A percentile compares a stretch with the other conserved stretches of the same genome.
Conservation (phyloP, 2,888 invertebrate genomes). For the Pterostichus niger region DNA sequence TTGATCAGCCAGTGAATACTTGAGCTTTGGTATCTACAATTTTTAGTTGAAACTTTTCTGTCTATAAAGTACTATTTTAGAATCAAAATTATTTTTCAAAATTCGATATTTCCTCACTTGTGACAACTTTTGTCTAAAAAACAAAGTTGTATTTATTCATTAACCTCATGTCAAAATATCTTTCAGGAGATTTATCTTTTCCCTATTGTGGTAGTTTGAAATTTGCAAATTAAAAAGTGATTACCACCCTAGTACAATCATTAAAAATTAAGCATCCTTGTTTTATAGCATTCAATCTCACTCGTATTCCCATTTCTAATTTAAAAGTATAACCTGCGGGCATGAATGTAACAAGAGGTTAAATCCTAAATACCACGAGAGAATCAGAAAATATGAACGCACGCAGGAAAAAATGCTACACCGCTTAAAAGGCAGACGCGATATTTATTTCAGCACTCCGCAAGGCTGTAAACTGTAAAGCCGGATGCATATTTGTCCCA, state of each 20-base stretch:
- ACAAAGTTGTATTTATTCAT: too few relatives aligned
- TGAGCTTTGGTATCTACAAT: too few relatives aligned
- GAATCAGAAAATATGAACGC: constrained; percentile 45
- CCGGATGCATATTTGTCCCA: background rate
- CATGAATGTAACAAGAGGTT: constrained; percentile 11
- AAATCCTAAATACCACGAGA: constrained; percentile 45
- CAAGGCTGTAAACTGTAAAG: background rate
- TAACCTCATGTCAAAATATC: background rate
- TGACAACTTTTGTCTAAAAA: too few relatives aligned
- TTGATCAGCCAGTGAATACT: too few relatives aligned
- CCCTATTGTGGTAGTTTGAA: constrained; percentile 8
- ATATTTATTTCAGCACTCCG: constrained; percentile 41
- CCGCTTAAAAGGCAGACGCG: constrained; percentile 10
- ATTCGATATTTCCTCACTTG: too few relatives aligned
- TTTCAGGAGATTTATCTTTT: background rate
- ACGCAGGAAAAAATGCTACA: background rate
- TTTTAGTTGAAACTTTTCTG: too few relatives aligned
- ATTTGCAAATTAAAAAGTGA: constrained; percentile 45
- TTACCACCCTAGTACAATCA: constrained; percentile 42
- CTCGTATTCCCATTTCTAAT: constrained; percentile 43
- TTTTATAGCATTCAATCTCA: constrained; percentile 24
- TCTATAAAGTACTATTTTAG: too few relatives aligned
- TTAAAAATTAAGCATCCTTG: constrained; percentile 52
- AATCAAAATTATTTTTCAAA: too few relatives aligned
- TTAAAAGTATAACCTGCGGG: constrained; percentile 47